Conservation (phyloP, 2,113 vertebrate species). For the Cavia porcellus region DNA sequence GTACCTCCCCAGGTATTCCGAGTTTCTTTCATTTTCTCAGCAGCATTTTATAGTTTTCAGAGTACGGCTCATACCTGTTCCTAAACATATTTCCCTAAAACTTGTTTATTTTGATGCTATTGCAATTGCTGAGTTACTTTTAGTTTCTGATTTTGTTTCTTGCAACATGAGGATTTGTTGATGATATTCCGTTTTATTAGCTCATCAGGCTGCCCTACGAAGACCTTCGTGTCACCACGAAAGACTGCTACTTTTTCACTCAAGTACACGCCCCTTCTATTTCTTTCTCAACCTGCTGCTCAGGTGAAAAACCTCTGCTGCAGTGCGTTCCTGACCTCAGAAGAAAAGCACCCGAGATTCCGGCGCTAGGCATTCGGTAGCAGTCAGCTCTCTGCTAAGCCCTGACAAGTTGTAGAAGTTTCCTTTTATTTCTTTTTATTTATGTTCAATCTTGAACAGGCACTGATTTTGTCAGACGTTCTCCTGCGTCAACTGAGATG, state of each 20-base stretch:
- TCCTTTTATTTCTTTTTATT: neutral
- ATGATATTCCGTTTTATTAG: neutral
- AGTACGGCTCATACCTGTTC: neutral
- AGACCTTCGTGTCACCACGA: neutral
- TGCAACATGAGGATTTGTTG: neutral
- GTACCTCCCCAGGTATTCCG: slow-evolving; percentile 18
- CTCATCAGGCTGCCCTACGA: neutral
- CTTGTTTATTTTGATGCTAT: neutral
- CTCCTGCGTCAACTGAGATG: neutral
- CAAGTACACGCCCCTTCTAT: neutral
- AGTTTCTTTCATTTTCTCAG: slow-evolving; percentile 10
- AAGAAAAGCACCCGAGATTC: neutral
- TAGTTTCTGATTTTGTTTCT: neutral
- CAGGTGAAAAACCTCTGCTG: neutral
- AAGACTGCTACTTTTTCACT: neutral
- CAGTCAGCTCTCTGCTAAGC: neutral
- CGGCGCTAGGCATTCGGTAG: neutral
- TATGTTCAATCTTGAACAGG: neutral
- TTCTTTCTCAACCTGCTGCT: neutral
- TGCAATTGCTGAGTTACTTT: neutral
- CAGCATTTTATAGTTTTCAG: neutral
- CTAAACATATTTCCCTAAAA: neutral
- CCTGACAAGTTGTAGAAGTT: neutral
- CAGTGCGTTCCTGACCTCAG: neutral
- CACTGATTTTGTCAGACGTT: slow-evolving; percentile 9